phyloP scores from a whole-genome alignment of 92 coral and sea anemone species.

The Plumapathes pennacea region DNA sequence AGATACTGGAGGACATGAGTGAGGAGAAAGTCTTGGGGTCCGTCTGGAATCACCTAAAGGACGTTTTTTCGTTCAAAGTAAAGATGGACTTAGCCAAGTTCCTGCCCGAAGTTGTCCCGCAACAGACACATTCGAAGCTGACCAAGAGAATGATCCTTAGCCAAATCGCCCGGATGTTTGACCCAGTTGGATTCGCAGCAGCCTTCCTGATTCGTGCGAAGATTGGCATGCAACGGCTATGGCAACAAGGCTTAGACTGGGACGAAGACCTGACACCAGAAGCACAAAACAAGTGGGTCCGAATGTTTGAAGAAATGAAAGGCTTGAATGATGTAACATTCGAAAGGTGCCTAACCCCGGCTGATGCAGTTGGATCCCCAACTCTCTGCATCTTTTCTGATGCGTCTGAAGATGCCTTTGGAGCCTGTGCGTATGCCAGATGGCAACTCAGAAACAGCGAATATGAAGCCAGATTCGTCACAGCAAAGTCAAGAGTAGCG shows the following conservation, averaged over 20 bases:
- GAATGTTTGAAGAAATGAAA: slow-evolving; percentile 37
- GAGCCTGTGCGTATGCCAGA: slow-evolving; percentile 29
- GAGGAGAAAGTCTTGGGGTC: slow-evolving; percentile 26
- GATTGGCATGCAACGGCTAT: slow-evolving; percentile 24
- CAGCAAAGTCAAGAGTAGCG: slow-evolving; percentile 45
- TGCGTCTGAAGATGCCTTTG: slow-evolving; percentile 32
- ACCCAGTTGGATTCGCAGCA: slow-evolving; percentile 26
- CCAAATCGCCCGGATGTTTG: slow-evolving; percentile 22
- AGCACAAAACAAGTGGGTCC: slow-evolving; percentile 37
- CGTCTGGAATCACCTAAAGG: slow-evolving; percentile 15
- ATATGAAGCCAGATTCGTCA: slow-evolving; percentile 3
- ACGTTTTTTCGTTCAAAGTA: slow-evolving; percentile 16
- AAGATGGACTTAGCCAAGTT: too few relatives aligned
- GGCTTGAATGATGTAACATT: slow-evolving; percentile 20
- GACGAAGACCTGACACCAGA: slow-evolving; percentile 32
- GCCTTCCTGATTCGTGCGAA: slow-evolving; percentile 36
- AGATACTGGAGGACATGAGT: slow-evolving; percentile 4
- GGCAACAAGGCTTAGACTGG: slow-evolving; percentile 33
- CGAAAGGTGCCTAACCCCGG: slow-evolving; percentile 34
- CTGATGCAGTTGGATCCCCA: slow-evolving; percentile 7
- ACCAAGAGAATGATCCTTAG: slow-evolving; percentile 26
- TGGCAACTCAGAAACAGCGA: slow-evolving; percentile 2
- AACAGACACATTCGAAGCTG: neutral
- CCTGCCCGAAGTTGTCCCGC: too few relatives aligned
- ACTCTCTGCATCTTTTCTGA: slow-evolving; percentile 27